Conservation (phyloP, 2,113 vertebrate species). For the Corythoichthys intestinalis region DNA sequence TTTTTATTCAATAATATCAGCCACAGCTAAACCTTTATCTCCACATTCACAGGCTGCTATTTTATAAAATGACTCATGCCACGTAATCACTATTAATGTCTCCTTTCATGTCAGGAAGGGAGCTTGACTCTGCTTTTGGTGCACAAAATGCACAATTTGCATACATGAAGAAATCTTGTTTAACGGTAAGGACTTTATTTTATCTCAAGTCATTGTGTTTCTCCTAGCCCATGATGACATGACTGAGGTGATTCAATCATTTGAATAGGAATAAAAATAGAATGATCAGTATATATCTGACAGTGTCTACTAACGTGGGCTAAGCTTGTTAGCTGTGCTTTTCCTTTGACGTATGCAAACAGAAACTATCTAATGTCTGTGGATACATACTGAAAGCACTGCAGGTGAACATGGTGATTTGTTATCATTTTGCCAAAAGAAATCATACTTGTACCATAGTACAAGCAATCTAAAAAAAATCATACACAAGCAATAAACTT, state of each 20-base stretch:
- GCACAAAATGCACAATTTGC: slow-evolving; percentile 29
- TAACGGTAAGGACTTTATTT: slow-evolving; percentile 9
- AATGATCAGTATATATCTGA: not conserved
- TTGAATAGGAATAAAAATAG: slow-evolving; percentile 12
- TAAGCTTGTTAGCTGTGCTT: not conserved
- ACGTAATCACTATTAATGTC: slow-evolving; percentile 49
- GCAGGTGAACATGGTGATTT: not conserved
- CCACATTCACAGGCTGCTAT: slow-evolving; percentile 52
- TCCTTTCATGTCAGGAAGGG: slow-evolving; percentile 50
- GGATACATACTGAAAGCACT: not conserved
- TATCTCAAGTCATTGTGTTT: slow-evolving; percentile 3
- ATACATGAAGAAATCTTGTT: slow-evolving; percentile 24
- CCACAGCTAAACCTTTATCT: slow-evolving; percentile 59
- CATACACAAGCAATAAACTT: too few species aligned
- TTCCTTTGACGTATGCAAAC: not conserved
- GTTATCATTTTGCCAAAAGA: too few species aligned
- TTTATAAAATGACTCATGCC: slow-evolving; percentile 37
- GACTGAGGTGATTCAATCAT: slow-evolving; percentile 18
- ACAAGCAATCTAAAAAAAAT: too few species aligned
- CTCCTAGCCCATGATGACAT: slow-evolving; percentile 18
- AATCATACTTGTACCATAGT: too few species aligned
- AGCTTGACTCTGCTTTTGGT: slow-evolving; percentile 28
- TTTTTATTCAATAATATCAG: slow-evolving; percentile 52
- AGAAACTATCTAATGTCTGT: not conserved
- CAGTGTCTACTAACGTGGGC: not conserved